Base-by-base conservation (phyloP, 2,888 invertebrate genomes). In the Bugula neritina region DNA sequence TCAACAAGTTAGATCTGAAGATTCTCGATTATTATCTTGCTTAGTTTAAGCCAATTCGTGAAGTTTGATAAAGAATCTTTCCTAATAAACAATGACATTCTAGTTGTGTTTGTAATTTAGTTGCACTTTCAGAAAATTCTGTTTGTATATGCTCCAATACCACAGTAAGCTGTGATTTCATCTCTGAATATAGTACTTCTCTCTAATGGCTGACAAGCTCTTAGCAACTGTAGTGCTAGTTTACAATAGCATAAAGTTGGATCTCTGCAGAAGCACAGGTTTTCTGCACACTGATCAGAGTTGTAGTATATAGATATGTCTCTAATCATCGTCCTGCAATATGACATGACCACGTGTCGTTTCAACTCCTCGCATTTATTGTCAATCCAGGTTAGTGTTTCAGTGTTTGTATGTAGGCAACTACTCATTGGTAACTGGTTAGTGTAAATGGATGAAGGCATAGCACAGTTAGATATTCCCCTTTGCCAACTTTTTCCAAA, bases 401-500 rank as follows among this genome's bases (percentile, higher is more conserved):
- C n/a, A 3, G 2, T 25, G 31, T 63, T 31, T 3, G 34, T 34
- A 23, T 13, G 10, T 25, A 27, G 27, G n/a, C 63, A 63, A 27
- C 5, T 63, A 13, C 21, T 31, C 17, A 27, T 21, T 25, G 63
- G 63, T 13, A 63, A 10, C 27, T 29, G 17, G n/a, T 63, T 63
- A 31, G 27, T 13, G 17, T 43, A 43, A 43, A 43, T 43, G 5
- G 13, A 23, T 3, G 29, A 34, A 17, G 31, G 10, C 17, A 31
- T 5, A 5, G 21, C 31, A 63, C 63, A 63, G 29, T 5, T 31
- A 31, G 63, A 63, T 27, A 10, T 3, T 10, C 27, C 63, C 27
- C 63, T 63, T 31, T 70, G 89, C 96, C 96, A 97, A 1, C 94
- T 93, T 70, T 90, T 88, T 1, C 92, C 94, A 79, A 96, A 94